Base-by-base conservation (phyloP, 2,113 vertebrate species). In the Rhagologus leucostigma region DNA sequence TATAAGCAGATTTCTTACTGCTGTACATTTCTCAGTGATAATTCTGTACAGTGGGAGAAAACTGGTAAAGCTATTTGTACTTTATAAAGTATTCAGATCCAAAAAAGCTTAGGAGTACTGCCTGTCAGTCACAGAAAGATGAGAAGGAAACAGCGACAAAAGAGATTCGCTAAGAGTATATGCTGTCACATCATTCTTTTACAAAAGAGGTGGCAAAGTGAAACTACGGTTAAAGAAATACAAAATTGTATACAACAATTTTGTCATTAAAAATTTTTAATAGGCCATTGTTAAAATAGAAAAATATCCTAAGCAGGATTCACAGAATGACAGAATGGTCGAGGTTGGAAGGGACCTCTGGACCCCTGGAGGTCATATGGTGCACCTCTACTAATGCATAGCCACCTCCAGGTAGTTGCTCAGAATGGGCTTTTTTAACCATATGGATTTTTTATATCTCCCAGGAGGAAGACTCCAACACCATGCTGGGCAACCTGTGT, bases 321-420 rank as follows among this genome's bases (percentile, higher is more conserved):
- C 47, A 56, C n/a, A 49, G 23, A 62, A 46, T 59, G 13, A 62
- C 12, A 47, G 47, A 68, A 77, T 33, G 16, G 4, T 6, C 64
- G 60, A 55, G 14, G 29, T 19, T 84, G 33, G 24, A 87, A 64
- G 9, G 11, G 15, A 32, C 5, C 10, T 81, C 35, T 59, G 16
- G 32, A 70, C 7, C 6, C 75, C 27, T 52, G 9, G 15, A 56
- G 15, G 10, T 57, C 6, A 33, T 20, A 26, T 3, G 1, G 6
- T 35, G 9, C 27, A 27, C 4, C 0, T 1, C 13, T 17, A 5
- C 9, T 78, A n/a, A 44, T 17, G 16, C 27, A 52, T 2, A 16
- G 6, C 6, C 9, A 29, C 11, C 3, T 55, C 22, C 10, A 42
- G 5, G 17, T 7, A 21, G 4, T 14, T 83, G 32, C n/a, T 17